phyloP scores from a whole-genome alignment of 2,797 vertebrate genomes.

The Phaenicophaeus curvirostris region DNA sequence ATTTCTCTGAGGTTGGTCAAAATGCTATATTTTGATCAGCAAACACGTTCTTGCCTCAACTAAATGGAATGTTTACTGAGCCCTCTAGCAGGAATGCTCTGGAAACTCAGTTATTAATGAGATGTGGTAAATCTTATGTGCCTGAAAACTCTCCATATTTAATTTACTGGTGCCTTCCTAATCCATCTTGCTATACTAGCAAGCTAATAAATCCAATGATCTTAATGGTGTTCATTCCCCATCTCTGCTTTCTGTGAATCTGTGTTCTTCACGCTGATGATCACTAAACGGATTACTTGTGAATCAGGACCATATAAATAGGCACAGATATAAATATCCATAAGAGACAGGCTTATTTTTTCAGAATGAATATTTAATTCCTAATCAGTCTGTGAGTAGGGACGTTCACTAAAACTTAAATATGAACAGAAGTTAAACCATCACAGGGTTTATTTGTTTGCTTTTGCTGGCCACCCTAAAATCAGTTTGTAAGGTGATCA shows the following conservation, averaged over 20 bases:
- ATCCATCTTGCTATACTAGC: not conserved
- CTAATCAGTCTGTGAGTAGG: not conserved
- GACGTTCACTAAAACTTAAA: not conserved
- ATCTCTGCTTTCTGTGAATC: not conserved
- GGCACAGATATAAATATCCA: not conserved
- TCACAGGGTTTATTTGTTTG: not conserved
- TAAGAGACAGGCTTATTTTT: not conserved
- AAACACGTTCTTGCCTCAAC: not conserved
- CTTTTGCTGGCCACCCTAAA: not conserved
- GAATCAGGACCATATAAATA: not conserved
- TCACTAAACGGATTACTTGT: not conserved
- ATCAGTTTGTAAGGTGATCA: not conserved
- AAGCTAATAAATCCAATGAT: not conserved
- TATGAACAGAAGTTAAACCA: not conserved
- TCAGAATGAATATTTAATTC: not conserved
- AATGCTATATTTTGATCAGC: not conserved
- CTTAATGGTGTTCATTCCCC: not conserved
- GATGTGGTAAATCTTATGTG: not conserved
- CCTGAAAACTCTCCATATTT: conserved; percentile 16
- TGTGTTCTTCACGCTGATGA: not conserved
- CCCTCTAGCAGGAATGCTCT: not conserved
- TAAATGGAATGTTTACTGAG: not conserved
- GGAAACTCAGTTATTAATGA: conserved; percentile 29
- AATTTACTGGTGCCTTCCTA: not conserved
- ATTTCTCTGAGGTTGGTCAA: not conserved